Conservation (phyloP, 2,888 invertebrate species). For the Reticulitermes lucifugus region DNA sequence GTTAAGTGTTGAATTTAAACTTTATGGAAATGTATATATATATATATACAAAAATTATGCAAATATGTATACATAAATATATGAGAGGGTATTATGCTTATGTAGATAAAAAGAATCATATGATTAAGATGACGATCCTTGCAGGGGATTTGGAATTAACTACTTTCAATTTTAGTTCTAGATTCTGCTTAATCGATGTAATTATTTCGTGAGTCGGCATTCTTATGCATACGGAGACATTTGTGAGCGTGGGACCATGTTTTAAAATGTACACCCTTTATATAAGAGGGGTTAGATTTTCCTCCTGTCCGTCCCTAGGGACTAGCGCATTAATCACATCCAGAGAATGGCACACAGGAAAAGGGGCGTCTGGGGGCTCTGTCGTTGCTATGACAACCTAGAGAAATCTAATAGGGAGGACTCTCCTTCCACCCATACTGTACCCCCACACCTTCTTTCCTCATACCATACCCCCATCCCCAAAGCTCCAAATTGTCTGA, state of each 20-base stretch:
- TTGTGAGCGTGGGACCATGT: conserved; percentile 20
- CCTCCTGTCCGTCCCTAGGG: conserved; percentile 59
- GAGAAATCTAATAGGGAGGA: conserved; percentile 58
- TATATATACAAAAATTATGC: too few relatives aligned
- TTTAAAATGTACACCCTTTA: conserved; percentile 42
- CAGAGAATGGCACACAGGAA: conserved; percentile 59
- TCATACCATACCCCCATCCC: conserved; percentile 34
- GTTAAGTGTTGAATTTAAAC: too few relatives aligned
- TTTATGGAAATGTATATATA: too few relatives aligned
- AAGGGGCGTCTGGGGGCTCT: conserved; percentile 58
- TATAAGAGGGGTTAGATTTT: conserved; percentile 38
- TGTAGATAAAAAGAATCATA: too few relatives aligned
- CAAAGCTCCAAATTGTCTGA: conserved; percentile 58
- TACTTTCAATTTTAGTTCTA: neutral
- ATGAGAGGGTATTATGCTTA: too few relatives aligned
- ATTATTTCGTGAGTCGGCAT: neutral
- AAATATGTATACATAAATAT: too few relatives aligned
- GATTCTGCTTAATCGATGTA: neutral
- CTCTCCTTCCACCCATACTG: conserved; percentile 40
- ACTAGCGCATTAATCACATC: conserved; percentile 65
- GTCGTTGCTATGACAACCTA: conserved; percentile 57
- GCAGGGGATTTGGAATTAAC: neutral
- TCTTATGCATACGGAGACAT: neutral
- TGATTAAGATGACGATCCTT: too few relatives aligned
- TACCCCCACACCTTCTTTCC: conserved; percentile 43